Base-by-base conservation (phyloP, 2,888 invertebrate species). In the Meiosimyza decipiens region DNA sequence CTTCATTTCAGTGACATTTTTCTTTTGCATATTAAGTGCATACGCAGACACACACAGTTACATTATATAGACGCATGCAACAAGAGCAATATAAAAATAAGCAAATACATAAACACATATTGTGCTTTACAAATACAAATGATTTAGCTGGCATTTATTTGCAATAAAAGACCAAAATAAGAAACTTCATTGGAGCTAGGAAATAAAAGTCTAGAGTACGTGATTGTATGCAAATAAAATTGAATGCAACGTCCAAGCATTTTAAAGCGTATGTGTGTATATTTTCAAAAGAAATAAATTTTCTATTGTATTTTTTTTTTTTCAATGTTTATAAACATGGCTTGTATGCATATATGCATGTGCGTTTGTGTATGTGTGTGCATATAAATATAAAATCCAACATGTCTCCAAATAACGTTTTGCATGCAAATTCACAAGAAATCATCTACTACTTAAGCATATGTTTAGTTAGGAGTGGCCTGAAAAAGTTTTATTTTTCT, bases 161-260 rank as follows among this genome's bases (percentile, higher is more conserved):
- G 15, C 16, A 12, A 16, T 11, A 40, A 63, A 47, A 9, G 49
- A 40, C n/a, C n/a, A 63, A 18, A 49, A n/a, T 16, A n/a, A 63
- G 16, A 47, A 40, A 63, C 18, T 18, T 16, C 63, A 18, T 16
- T 40, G 47, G 6, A 18, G 49, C 40, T 49, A 47, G 49, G 49
- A n/a, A 63, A 40, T 40, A 63, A 63, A 63, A 40, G 16, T 33
- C 47, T 16, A 55, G 47, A 62, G 40, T 62, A 68, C 70, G 33
- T 60, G 55, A 66, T 52, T 66, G 16, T 62, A 71, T 65, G 71
- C 51, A 66, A 70, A 70, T 70, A 63, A 63, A 63, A 70, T 70
- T 70, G 52, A 54, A 59, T 59, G 18, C 65, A 50, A 12, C 60
- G 50, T 63, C 51, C 54, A 65, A 40, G 40, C 9, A 9, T 50